Percentiles rank a stretch among this genome's conserved stretches.
Evolutionary conservation across 2,113 vertebrate species (phyloP).

Genomic region (Neofelis nebulosa): DNA sequence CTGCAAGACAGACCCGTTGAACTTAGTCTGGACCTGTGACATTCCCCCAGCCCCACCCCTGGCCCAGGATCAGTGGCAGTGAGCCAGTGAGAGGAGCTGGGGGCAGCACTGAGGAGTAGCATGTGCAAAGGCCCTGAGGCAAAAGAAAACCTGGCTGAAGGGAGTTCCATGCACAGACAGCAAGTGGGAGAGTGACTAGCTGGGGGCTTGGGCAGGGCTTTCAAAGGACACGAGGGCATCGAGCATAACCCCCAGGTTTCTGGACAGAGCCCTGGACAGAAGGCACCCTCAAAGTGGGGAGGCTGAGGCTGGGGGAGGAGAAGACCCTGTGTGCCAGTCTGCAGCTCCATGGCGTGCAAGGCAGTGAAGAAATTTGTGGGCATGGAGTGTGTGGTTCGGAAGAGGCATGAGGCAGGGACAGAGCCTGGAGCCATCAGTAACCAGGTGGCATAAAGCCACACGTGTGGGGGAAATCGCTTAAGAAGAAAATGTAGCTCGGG

Average conservation of each 20-base stretch:
- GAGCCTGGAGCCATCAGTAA: background rate
- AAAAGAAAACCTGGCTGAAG: background rate
- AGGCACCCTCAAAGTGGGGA: background rate
- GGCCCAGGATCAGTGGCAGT: background rate
- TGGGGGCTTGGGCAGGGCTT: background rate
- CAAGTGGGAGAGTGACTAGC: background rate
- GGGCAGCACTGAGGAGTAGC: background rate
- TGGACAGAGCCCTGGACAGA: background rate
- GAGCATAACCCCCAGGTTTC: background rate
- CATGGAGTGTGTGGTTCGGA: rapidly evolving
- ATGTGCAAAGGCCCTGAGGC: conserved; percentile 18
- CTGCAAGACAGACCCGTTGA: background rate
- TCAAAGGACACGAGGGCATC: background rate
- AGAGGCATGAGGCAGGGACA: background rate
- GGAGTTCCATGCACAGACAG: background rate
- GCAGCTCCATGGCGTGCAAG: rapidly evolving
- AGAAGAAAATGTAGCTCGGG: no score
- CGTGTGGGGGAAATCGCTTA: background rate
- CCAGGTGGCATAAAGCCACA: background rate
- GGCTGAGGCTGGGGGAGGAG: no score
- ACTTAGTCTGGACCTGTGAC: background rate
- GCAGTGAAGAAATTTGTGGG: rapidly evolving
- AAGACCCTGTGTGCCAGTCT: rapidly evolving
- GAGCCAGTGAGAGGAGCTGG: background rate
- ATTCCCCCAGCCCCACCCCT: rapidly evolving